phyloP scores from a whole-genome alignment of 2,113 vertebrate genomes.

The Gopherus evgoodei region DNA sequence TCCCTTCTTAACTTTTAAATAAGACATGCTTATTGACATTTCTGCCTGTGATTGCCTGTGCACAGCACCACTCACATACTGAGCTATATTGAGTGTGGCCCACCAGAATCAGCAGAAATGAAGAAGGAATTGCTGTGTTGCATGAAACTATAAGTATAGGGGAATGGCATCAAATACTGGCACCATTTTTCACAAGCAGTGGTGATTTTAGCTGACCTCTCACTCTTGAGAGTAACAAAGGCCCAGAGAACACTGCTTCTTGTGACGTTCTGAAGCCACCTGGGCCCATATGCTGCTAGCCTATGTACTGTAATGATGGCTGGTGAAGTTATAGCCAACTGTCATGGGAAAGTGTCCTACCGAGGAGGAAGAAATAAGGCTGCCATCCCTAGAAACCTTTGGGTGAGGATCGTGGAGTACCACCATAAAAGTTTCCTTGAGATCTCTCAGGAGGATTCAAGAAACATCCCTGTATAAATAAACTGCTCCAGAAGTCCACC shows the following conservation, averaged over 20 bases:
- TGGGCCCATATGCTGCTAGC: not conserved
- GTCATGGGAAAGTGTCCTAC: not conserved
- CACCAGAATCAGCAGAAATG: not conserved
- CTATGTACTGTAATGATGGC: not conserved
- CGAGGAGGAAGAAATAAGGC: not conserved
- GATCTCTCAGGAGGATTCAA: not conserved
- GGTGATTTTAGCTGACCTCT: not conserved
- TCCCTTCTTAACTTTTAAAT: too few species aligned
- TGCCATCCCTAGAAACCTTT: not conserved
- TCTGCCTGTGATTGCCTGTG: too few species aligned
- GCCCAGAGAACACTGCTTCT: not conserved
- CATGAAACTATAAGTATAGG: not conserved
- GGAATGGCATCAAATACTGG: not conserved
- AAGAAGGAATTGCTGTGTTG: not conserved
- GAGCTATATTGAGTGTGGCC: not conserved
- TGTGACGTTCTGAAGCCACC: not conserved
- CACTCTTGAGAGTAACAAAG: not conserved
- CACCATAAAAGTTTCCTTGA: not conserved
- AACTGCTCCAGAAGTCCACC: not conserved
- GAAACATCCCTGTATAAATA: not conserved
- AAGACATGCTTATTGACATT: too few species aligned
- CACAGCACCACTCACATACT: too few species aligned
- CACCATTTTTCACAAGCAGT: not conserved
- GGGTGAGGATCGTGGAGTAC: not conserved
- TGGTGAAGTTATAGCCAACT: too few species aligned